These are phyloP conservation scores for Indicator maculatus DNA, from an alignment of 2,113 vertebrate species.

Conservation along the genomic window DNA sequence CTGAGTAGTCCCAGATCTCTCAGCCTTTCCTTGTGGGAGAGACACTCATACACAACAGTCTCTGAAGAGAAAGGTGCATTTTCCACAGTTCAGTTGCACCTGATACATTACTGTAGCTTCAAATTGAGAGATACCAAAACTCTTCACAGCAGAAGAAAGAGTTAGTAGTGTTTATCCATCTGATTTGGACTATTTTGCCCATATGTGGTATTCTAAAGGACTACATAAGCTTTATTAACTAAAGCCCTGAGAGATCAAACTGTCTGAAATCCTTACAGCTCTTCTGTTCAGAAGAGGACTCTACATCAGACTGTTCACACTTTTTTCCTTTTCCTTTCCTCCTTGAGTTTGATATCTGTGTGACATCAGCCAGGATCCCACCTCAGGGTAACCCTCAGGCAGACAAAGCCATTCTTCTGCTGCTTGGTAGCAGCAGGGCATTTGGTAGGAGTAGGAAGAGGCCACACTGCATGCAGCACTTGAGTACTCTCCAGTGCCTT, in stretches of 20 bases:
- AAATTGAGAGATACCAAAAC: background rate
- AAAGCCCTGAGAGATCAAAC: background rate
- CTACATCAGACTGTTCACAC: background rate
- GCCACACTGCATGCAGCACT: rapidly evolving
- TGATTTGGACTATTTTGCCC: background rate
- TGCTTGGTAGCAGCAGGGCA: background rate
- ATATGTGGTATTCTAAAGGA: background rate
- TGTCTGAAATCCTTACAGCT: background rate
- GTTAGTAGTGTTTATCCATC: background rate
- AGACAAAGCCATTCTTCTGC: background rate
- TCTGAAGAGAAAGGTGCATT: background rate
- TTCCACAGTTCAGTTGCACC: background rate
- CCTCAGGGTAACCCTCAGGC: background rate
- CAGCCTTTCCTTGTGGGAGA: background rate
- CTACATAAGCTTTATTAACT: background rate
- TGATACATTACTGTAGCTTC: background rate
- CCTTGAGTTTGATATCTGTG: background rate
- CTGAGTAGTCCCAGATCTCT: background rate
- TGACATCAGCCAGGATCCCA: background rate
- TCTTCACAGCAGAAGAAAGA: background rate
- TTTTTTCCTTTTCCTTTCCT: background rate
- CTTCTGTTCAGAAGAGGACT: background rate
- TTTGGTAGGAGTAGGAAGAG: background rate
- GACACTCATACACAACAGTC: background rate
- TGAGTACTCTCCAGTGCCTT: background rate